Evolutionary conservation across 2,113 vertebrate genomes (phyloP).

Genomic region (Cyprinus carpio): DNA sequence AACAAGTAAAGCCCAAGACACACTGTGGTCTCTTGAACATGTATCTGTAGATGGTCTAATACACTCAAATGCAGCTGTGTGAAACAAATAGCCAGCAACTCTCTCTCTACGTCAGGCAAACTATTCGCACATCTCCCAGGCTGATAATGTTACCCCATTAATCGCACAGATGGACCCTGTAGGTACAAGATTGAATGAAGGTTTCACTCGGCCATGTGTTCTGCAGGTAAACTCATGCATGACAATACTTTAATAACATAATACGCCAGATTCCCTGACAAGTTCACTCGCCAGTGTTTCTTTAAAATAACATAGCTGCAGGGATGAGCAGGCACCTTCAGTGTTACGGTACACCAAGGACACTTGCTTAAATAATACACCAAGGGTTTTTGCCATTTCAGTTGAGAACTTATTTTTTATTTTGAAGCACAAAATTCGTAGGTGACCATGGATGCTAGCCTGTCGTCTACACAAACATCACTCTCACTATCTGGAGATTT

Average conservation of each 20-base stretch:
- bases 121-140: slow-evolving; percentile 13
- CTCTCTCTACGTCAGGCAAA: slow-evolving; percentile 4
- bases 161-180: slow-evolving; percentile 37
- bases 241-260: slow-evolving; percentile 33
- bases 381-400: not conserved
- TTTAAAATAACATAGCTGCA: not conserved
- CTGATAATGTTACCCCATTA: not conserved
- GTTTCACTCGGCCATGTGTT: not conserved
- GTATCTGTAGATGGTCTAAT: not conserved
- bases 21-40: not conserved
- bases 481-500: not conserved
- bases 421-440: not conserved
- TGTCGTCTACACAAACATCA: not conserved
- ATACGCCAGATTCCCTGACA: slow-evolving; percentile 6
- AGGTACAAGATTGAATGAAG: slow-evolving; percentile 15
- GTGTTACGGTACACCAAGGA: not conserved
- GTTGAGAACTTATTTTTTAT: not conserved
- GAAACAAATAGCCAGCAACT: not conserved
- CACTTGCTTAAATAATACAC: not conserved
- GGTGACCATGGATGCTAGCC: not conserved
- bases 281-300: not conserved
- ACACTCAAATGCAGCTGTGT: slow-evolving; percentile 6
- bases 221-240: slow-evolving; percentile 26
- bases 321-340: not conserved
- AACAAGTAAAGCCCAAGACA: not conserved